phyloP scores from a whole-genome alignment of 2,797 vertebrate species.

The Coregonus suidteri region DNA sequence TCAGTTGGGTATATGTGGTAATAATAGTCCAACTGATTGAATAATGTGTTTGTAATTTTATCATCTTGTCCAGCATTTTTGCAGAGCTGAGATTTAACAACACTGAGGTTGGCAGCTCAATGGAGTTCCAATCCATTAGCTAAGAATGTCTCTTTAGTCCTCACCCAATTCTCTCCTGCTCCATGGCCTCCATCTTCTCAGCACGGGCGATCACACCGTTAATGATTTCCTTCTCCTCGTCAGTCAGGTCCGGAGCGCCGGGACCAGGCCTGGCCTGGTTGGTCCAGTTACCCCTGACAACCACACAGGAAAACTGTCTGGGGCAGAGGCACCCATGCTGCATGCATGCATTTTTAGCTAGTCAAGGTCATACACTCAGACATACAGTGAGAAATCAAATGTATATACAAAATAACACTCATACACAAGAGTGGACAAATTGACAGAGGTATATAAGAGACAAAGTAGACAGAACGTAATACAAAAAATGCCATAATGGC shows the following conservation, averaged over 20 bases:
- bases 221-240: constrained; percentile 97
- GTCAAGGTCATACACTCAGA: neutral
- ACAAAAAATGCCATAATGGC: too few species aligned
- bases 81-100: neutral
- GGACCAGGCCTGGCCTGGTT: constrained; percentile 63
- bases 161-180: constrained; percentile 96
- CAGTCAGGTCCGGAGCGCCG: constrained; percentile 83
- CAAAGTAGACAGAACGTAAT: neutral
- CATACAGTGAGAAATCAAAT: neutral
- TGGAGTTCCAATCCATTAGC: neutral
- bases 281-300: constrained; percentile 70
- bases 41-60: neutral
- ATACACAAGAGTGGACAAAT: neutral
- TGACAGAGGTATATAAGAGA: neutral
- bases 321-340: neutral
- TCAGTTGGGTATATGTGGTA: neutral
- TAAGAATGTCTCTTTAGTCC: constrained; percentile 26
- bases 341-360: neutral
- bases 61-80: neutral
- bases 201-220: constrained; percentile 92
- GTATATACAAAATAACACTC: constrained; percentile 3
- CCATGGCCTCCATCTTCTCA: constrained; percentile 97
- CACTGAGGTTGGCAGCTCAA: neutral
- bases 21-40: neutral
- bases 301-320: constrained; percentile 31